These are phyloP conservation scores for Hippopotamyrus pictus DNA, from an alignment of 2,797 vertebrate genomes.

Conservation along the genomic window DNA sequence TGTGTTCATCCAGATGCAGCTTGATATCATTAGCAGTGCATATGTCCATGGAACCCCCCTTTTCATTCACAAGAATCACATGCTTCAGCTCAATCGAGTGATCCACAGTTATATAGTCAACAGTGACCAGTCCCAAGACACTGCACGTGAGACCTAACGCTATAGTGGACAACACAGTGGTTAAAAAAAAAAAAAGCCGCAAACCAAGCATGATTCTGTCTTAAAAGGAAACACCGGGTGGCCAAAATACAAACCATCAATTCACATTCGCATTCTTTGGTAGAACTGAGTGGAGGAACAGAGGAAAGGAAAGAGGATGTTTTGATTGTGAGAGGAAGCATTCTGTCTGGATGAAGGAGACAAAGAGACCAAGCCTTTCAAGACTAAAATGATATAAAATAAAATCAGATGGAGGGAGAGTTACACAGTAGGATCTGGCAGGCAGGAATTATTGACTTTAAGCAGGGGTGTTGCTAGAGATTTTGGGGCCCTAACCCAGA, in stretches of 20 bases:
- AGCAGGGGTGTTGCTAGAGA: not conserved
- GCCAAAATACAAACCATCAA: not conserved
- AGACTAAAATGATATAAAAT: not conserved
- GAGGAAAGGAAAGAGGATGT: not conserved
- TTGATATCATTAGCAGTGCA: not conserved
- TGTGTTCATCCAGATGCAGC: not conserved
- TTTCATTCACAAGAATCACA: not conserved
- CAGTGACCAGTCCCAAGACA: not conserved
- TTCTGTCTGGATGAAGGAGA: not conserved
- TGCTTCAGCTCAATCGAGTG: not conserved
- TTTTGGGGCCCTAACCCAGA: not conserved
- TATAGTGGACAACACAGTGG: not conserved
- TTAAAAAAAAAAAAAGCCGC: not conserved
- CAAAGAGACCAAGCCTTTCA: not conserved
- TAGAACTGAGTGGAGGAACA: not conserved
- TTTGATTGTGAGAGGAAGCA: not conserved
- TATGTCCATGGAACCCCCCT: not conserved
- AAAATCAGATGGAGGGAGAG: not conserved
- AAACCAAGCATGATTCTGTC: not conserved
- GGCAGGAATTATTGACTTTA: not conserved
- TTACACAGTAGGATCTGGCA: not conserved
- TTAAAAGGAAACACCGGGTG: not conserved
- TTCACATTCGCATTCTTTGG: not conserved
- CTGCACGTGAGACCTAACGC: not conserved
- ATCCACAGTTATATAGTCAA: not conserved